Evolutionary conservation across 2,888 invertebrate genomes (phyloP).

Genomic region (Aromia moschata): DNA sequence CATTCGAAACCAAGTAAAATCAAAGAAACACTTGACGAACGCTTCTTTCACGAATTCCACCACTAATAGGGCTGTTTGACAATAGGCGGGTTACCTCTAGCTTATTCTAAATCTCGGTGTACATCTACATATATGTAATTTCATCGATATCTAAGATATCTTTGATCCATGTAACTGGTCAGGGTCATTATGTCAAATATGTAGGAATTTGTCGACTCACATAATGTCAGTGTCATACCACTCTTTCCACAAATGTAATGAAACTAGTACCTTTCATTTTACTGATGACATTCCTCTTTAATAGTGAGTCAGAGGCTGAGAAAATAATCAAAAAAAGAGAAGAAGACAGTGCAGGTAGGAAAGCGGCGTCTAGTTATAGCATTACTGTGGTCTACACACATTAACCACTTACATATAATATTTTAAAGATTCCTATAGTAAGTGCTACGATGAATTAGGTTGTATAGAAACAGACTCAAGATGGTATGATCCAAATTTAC

Average conservation of each 20-base stretch:
- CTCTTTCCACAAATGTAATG: conserved; percentile 15
- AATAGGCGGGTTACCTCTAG: too few relatives aligned
- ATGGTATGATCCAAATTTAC: conserved; percentile 57
- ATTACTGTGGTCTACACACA: too few relatives aligned
- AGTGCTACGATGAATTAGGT: conserved; percentile 60
- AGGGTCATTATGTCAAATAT: neutral
- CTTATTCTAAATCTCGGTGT: too few relatives aligned
- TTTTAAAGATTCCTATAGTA: conserved; percentile 47
- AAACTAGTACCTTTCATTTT: conserved; percentile 9
- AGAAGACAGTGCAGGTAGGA: conserved; percentile 9
- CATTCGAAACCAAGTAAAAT: too few relatives aligned
- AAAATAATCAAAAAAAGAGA: neutral
- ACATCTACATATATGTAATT: too few relatives aligned
- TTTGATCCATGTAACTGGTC: too few relatives aligned
- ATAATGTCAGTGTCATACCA: conserved; percentile 21
- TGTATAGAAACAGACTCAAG: conserved; percentile 58
- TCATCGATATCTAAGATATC: too few relatives aligned
- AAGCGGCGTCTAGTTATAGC: too few relatives aligned
- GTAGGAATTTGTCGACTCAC: neutral
- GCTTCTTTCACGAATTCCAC: too few relatives aligned
- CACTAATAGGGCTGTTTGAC: too few relatives aligned
- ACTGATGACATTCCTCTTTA: conserved; percentile 4
- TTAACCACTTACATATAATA: too few relatives aligned
- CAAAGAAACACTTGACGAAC: too few relatives aligned
- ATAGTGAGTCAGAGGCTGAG: neutral